Percentiles rank a stretch among this genome's conserved stretches.
phyloP scores from a whole-genome alignment of 2,888 invertebrate genomes.

The Acleris laterana region DNA sequence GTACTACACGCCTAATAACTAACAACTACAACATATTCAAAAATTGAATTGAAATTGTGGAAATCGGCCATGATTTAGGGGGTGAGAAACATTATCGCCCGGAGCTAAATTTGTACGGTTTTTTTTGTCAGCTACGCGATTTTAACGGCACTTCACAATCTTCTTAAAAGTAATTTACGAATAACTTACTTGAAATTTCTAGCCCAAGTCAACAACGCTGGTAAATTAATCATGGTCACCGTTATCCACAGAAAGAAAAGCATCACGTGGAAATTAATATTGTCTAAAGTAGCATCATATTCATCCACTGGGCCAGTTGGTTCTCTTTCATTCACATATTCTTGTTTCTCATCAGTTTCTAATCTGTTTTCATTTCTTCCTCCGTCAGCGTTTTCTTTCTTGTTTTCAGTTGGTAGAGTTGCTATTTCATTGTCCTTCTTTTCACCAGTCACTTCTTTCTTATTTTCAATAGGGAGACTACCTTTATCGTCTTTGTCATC shows the following conservation, averaged over 20 bases:
- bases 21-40: too few relatives aligned
- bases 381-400: conserved; percentile 5
- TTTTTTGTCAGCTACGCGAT: too few relatives aligned
- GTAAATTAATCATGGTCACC: conserved; percentile 87
- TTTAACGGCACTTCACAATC: too few relatives aligned
- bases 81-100: too few relatives aligned
- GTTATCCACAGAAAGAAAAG: conserved; percentile 88
- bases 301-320: background rate
- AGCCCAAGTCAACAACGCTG: conserved; percentile 91
- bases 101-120: too few relatives aligned
- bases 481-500: conserved; percentile 1
- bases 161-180: too few relatives aligned
- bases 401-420: background rate
- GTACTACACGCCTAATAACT: too few relatives aligned
- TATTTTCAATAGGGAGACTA: conserved; percentile 2
- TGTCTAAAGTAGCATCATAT: conserved; percentile 58
- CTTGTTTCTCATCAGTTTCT: conserved; percentile 36
- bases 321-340: conserved; percentile 7
- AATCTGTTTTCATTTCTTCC: conserved; percentile 35
- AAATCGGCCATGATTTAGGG: too few relatives aligned
- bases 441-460: conserved; percentile 1
- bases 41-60: too few relatives aligned
- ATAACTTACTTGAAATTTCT: conserved; percentile 89
- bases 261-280: conserved; percentile 89
- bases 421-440: conserved; percentile 8